These are phyloP conservation scores for Hydrochoerus hydrochaeris DNA, from an alignment of 2,113 vertebrate genomes.

Conservation along the genomic window DNA sequence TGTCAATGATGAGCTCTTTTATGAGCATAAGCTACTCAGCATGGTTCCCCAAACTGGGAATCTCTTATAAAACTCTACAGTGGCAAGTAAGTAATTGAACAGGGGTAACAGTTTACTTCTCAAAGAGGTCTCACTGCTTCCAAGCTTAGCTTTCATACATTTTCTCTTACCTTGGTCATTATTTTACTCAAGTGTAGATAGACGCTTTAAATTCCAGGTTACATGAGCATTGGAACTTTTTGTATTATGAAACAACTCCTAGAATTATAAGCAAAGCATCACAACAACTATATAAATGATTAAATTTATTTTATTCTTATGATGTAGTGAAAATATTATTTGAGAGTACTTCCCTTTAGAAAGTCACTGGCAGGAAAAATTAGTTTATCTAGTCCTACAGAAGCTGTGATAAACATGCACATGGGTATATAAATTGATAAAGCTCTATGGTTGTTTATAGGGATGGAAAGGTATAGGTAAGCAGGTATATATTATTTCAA, in stretches of 20 bases:
- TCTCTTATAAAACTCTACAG: not conserved
- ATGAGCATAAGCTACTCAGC: not conserved
- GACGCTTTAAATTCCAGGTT: not conserved
- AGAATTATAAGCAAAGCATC: not conserved
- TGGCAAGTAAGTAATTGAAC: not conserved
- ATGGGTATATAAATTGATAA: not conserved
- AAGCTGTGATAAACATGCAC: not conserved
- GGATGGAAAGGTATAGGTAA: not conserved
- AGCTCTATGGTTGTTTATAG: not conserved
- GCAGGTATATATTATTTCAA: not conserved
- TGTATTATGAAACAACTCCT: not conserved
- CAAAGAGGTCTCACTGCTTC: not conserved
- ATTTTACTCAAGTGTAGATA: not conserved
- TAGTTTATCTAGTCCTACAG: not conserved
- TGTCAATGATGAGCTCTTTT: not conserved
- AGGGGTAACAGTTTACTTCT: not conserved
- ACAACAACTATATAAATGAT: slow-evolving; percentile 5
- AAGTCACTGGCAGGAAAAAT: slow-evolving; percentile 11
- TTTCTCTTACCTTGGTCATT: slow-evolving; percentile 15
- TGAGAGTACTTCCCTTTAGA: not conserved
- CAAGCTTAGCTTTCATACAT: slow-evolving; percentile 19
- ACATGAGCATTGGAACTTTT: not conserved
- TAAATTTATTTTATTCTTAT: not conserved
- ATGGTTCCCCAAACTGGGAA: not conserved
- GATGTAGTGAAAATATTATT: not conserved